phyloP scores from a whole-genome alignment of 92 coral and sea anemone species.

The Isaurus tuberculatus region DNA sequence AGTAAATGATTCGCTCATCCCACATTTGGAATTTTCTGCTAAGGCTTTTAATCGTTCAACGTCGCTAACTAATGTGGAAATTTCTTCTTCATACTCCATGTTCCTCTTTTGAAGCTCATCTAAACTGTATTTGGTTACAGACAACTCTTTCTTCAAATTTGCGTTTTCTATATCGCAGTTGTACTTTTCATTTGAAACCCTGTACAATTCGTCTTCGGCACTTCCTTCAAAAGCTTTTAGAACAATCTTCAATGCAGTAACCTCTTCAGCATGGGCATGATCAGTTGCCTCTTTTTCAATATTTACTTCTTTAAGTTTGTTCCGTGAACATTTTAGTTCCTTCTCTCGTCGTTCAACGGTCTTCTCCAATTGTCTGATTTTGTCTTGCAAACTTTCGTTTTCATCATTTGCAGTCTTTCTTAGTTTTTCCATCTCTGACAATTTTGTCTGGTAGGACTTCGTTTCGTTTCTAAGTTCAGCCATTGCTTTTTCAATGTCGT shows the following conservation, averaged over 20 bases:
- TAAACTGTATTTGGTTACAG: conserved; percentile 50
- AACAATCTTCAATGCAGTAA: conserved; percentile 32
- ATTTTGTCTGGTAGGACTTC: conserved; percentile 56
- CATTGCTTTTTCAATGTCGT: conserved; percentile 49
- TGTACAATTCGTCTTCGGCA: conserved; percentile 41
- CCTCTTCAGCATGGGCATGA: conserved; percentile 13
- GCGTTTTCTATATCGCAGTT: conserved; percentile 71
- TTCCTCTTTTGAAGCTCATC: conserved; percentile 71
- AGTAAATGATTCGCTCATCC: conserved; percentile 30
- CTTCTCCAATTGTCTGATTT: conserved; percentile 60
- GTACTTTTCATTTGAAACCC: conserved; percentile 70
- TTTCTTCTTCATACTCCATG: conserved; percentile 69
- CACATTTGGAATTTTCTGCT: background rate
- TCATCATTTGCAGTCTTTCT: conserved; percentile 57
- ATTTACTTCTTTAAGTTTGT: conserved; percentile 64
- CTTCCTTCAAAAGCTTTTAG: conserved; percentile 45
- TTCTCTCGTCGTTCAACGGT: conserved; percentile 52
- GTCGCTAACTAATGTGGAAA: conserved; percentile 68
- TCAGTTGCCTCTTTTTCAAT: conserved; percentile 54
- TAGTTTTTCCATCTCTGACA: conserved; percentile 69
- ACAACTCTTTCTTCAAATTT: conserved; percentile 64
- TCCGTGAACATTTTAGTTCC: conserved; percentile 55
- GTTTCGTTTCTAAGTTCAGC: conserved; percentile 57
- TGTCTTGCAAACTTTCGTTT: conserved; percentile 47
- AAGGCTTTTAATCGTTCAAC: conserved; percentile 58